Evolutionary conservation across 2,888 invertebrate species (phyloP).

Genomic region (Notocelia uddmanniana): DNA sequence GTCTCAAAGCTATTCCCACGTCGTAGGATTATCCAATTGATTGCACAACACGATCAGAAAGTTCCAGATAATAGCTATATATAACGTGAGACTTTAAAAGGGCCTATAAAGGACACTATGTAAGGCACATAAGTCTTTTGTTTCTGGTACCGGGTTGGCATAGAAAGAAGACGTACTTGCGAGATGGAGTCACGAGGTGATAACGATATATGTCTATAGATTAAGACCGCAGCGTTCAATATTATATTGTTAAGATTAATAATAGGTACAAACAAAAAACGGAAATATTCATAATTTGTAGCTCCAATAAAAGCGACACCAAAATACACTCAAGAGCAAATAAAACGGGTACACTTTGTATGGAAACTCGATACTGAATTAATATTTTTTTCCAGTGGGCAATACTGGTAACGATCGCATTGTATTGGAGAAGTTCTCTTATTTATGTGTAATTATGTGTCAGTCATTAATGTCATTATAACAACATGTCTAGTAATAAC

Average conservation of each 20-base stretch:
- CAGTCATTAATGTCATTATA: no score
- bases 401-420: no score
- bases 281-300: no score
- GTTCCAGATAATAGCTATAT: constrained; percentile 36
- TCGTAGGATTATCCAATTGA: constrained; percentile 28
- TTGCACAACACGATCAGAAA: constrained; percentile 36
- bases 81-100: constrained; percentile 11
- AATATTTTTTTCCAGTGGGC: no score
- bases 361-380: no score
- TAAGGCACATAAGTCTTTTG: neutral
- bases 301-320: no score
- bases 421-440: no score
- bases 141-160: constrained; percentile 10
- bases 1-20: constrained; percentile 26
- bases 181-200: constrained; percentile 26
- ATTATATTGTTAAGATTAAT: constrained; percentile 8
- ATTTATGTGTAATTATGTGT: no score
- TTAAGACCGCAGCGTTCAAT: constrained; percentile 6
- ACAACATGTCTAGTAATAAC: no score
- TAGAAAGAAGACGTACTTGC: constrained; percentile 25
- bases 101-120: constrained; percentile 1
- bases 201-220: constrained; percentile 2
- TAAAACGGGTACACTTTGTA: no score
- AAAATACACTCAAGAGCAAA: no score
- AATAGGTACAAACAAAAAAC: neutral